Base-by-base conservation (phyloP, 2,888 invertebrate genomes). In the Strigamia maritima region DNA sequence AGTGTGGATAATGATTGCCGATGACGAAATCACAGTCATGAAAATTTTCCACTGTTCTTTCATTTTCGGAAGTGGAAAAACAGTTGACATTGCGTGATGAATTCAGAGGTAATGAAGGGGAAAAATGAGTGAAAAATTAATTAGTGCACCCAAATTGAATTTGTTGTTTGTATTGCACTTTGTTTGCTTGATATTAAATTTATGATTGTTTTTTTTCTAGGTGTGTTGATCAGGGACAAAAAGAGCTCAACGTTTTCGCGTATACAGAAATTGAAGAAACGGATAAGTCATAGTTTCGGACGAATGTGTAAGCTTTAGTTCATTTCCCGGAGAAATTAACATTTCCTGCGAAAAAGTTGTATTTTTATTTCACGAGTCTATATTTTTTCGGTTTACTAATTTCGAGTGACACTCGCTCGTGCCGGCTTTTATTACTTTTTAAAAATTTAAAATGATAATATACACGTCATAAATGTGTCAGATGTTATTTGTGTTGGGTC, bases 231-330 rank as follows among this genome's bases (percentile, higher is more conserved):
- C 93, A 91, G 94, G 87, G 94, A 95, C 88, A 95, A 95, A 88
- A 94, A 94, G 87, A 65, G 26, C 26, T 65, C 65, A 26, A 93
- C 95, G 83, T 90, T 96, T 87, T 93, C 94, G 87, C 91, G 93
- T 88, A 94, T 94, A 89, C 96, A 97, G 89, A 96, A 95, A 89
- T 91, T 97, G 85, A 94, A 95, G 89, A 95, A 96, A 89, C 91
- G 96, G 87, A 91, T 97, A 86, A 96, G 96, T 86, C 94, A 95
- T 87, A 96, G 96, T 89, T 96, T 97, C 89, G 96, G 96, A 87
- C 91, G 96, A 90, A 90, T 97, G 88, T 94, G 96, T 97, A 89
- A 95, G 96, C 10, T n/a, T n/a, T n/a, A 14, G 3, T 65, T 26
- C 19, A 22, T 60, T 60, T 60, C 60, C 60, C 10, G 2, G 26